These are phyloP conservation scores for Trypoxylus dichotomus DNA, from an alignment of 1,140 invertebrate genomes.

Conservation along the genomic window DNA sequence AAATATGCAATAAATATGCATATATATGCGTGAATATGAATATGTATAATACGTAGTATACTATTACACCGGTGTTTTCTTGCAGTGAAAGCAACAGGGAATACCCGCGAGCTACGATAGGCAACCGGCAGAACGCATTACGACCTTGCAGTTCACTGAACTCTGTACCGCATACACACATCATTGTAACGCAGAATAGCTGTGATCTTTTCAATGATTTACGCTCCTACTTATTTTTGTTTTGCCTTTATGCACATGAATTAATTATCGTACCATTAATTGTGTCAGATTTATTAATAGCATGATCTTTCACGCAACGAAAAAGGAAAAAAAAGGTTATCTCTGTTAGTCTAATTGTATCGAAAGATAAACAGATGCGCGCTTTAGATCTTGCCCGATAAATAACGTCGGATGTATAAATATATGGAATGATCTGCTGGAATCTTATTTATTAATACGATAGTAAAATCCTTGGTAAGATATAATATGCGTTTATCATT, in stretches of 20 bases:
- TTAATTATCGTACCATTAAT: conserved; percentile 17
- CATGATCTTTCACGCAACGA: not conserved
- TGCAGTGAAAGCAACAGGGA: conserved; percentile 27
- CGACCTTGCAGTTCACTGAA: conserved; percentile 38
- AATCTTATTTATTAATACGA: too few relatives aligned
- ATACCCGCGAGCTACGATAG: not conserved
- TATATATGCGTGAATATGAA: conserved; percentile 1
- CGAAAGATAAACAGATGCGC: not conserved
- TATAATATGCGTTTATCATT: too few relatives aligned
- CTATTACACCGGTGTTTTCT: not conserved
- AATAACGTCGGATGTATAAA: not conserved
- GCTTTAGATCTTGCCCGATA: not conserved
- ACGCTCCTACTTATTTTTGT: not conserved
- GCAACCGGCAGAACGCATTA: conserved; percentile 12
- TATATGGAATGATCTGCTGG: too few relatives aligned
- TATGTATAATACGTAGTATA: not conserved
- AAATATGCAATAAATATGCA: not conserved
- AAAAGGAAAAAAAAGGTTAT: conserved; percentile 15
- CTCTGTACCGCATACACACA: conserved; percentile 13
- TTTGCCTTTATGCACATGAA: not conserved
- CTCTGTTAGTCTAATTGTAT: not conserved
- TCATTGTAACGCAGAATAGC: not conserved
- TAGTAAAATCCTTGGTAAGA: too few relatives aligned
- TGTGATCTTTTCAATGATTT: conserved; percentile 22
- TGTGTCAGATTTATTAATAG: conserved; percentile 27